Conservation (phyloP, 2,888 invertebrate species). For the Eupithecia exiguata region DNA sequence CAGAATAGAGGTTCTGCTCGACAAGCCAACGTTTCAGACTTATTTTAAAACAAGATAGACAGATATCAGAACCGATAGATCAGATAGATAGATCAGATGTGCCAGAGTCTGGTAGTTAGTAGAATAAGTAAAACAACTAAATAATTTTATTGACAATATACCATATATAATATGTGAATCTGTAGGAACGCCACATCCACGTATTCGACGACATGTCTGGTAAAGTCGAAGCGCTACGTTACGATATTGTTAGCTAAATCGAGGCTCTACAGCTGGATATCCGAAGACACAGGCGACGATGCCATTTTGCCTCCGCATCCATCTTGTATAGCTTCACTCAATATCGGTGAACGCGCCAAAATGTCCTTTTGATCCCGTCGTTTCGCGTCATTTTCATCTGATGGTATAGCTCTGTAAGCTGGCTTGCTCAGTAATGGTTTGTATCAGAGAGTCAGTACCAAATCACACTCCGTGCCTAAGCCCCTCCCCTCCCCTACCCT, state of each 20-base stretch:
- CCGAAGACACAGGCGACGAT: constrained; percentile 39
- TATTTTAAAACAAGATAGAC: no score
- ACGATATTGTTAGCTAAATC: constrained; percentile 63
- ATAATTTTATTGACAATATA: background rate
- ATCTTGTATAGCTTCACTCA: constrained; percentile 38
- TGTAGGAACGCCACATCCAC: constrained; percentile 13
- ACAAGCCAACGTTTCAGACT: no score
- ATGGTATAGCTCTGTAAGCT: constrained; percentile 17
- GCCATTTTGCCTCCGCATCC: constrained; percentile 43
- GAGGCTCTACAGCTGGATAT: constrained; percentile 50
- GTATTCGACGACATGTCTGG: constrained; percentile 13
- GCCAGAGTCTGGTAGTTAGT: no score
- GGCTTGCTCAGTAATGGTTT: constrained; percentile 19
- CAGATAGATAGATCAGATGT: no score
- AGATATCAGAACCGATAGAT: no score
- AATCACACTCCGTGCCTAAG: no score
- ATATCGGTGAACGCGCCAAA: constrained; percentile 36
- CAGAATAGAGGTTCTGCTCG: no score
- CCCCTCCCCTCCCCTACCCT: no score
- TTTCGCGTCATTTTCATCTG: constrained; percentile 24
- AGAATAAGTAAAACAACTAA: no score
- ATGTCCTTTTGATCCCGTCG: constrained; percentile 37
- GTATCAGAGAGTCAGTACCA: no score
- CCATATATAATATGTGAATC: no score
- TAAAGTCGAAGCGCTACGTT: constrained; percentile 51